Evolutionary conservation across 2,888 invertebrate species (phyloP), one percentile per base, ranked within the genome.

Genomic region (Drosophila birchii): DNA sequence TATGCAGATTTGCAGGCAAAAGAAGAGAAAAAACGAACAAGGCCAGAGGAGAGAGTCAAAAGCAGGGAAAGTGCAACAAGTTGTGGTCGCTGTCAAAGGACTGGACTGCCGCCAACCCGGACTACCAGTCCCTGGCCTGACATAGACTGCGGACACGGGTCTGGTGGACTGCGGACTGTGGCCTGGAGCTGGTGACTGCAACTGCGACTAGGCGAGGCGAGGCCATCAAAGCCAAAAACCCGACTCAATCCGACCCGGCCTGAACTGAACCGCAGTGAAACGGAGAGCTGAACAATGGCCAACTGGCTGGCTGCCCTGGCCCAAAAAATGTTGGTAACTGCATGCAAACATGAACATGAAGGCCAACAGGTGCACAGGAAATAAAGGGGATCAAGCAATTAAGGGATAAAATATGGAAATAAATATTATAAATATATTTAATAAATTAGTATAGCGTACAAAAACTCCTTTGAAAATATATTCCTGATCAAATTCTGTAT

Each of bases 281-380:
- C 16, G 16, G 64, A 29, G 44, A 29, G 44, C 61, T 43, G 54
- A 68, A 70, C 71, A 71, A 71, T 71, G 70, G 55, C 61, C 38
- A 69, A 69, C 64, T 56, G 56, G 71, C 69, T 80, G 32, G 34
- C 51, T 51, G 51, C 16, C 34, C 69, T 53, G 62, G 55, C 81
- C 79, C 51, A 51, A 83, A 83, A 82, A 84, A 78, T 72, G 62
- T 70, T 72, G 53, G 80, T 80, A 78, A 77, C 81, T 70, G 76
- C 78, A 80, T 56, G 78, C 81, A 80, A 82, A 77, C 83, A 82
- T 78, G 82, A 82, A 77, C 83, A 80, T 73, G 86, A 85, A 78
- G 78, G 80, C 68, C 82, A 79, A 58, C 53, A 55, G 47, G 43
- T 59, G 75, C 72, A 56, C 66, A 39, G 51, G 20, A 43, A 66